phyloP scores from a whole-genome alignment of 2,888 invertebrate genomes.

The Cyrtodaria siliqua region DNA sequence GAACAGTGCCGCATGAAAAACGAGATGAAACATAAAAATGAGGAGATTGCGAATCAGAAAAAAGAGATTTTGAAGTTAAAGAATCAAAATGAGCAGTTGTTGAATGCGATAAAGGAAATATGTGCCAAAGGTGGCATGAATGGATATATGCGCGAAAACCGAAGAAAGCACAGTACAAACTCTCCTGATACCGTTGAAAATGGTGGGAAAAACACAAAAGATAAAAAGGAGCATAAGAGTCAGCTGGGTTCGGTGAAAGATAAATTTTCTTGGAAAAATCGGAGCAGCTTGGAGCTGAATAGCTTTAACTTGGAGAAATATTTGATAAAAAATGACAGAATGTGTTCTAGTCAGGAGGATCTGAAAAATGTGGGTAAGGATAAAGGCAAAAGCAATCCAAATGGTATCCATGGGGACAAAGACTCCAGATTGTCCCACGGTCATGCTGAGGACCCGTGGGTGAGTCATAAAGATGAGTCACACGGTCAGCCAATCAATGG shows the following conservation, averaged over 20 bases:
- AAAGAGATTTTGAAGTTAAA: conserved; percentile 71
- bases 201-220: conserved; percentile 22
- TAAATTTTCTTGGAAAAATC: conserved; percentile 72
- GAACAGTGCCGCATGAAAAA: conserved; percentile 71
- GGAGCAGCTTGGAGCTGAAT: conserved; percentile 77
- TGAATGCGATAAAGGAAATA: conserved; percentile 72
- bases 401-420: not conserved
- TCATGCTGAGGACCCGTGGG: conserved; percentile 7
- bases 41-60: conserved; percentile 69
- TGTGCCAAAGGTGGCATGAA: conserved; percentile 73
- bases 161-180: conserved; percentile 27
- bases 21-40: conserved; percentile 71
- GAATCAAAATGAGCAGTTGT: conserved; percentile 71
- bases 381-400: conserved; percentile 13
- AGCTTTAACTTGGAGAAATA: conserved; percentile 69
- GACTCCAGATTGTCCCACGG: conserved; percentile 14
- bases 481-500: conserved; percentile 5
- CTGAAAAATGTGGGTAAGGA: conserved; percentile 54
- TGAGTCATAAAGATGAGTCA: no score
- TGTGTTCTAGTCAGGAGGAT: conserved; percentile 79
- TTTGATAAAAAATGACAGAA: conserved; percentile 60
- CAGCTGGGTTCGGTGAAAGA: conserved; percentile 74
- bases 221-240: conserved; percentile 45
- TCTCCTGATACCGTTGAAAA: conserved; percentile 14
- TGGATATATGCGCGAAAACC: conserved; percentile 63